These are phyloP conservation scores for Orestias chungarensis DNA, from an alignment of 2,797 vertebrate species.

Conservation along the genomic window DNA sequence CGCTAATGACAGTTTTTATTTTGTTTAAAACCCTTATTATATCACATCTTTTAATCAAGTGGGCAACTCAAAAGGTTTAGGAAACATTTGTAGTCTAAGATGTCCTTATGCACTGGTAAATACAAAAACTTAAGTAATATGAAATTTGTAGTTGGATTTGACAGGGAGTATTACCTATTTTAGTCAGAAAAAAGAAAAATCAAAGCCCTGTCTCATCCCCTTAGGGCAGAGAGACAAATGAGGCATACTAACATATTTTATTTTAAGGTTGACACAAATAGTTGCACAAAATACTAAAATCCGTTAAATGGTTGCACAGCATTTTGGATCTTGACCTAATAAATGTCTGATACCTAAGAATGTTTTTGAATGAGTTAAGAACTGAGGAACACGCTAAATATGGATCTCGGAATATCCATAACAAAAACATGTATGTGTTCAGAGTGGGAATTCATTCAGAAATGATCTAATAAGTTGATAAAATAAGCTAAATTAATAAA, in stretches of 20 bases:
- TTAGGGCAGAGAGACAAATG: neutral
- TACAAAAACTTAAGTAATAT: neutral
- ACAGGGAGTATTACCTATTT: neutral
- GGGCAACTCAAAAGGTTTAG: neutral
- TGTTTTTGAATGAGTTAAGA: no score
- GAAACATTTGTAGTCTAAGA: neutral
- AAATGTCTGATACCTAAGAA: no score
- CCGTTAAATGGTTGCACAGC: no score
- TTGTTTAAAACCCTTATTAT: no score
- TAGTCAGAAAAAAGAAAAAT: neutral
- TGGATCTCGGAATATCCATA: no score
- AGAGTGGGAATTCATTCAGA: neutral
- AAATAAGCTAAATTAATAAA: neutral
- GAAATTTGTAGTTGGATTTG: neutral
- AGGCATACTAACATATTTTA: neutral
- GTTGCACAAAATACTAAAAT: neutral
- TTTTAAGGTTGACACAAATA: neutral
- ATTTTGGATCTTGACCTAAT: no score
- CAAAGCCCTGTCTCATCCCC: neutral
- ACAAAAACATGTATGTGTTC: no score
- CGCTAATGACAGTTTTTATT: no score
- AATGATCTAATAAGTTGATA: neutral
- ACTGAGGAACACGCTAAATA: no score
- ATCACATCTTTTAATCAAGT: no score
- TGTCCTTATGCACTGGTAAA: neutral